phyloP scores from a whole-genome alignment of 2,888 invertebrate genomes.

The Allygus modestus region DNA sequence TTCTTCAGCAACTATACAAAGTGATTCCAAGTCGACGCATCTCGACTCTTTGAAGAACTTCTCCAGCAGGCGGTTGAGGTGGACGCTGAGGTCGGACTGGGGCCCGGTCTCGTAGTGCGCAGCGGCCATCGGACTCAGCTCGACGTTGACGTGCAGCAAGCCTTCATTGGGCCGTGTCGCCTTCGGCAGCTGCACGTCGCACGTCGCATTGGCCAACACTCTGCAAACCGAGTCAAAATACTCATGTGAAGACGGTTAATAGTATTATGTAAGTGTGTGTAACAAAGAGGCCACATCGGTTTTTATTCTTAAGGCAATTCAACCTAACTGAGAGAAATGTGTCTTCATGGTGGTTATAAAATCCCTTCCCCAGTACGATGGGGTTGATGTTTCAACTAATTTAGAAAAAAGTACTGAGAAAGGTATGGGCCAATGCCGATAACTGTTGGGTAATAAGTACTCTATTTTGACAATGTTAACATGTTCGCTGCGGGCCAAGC shows the following conservation, averaged over 20 bases:
- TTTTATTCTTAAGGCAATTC: too few species aligned
- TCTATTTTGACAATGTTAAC: too few species aligned
- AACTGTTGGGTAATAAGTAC: too few species aligned
- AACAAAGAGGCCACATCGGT: too few species aligned
- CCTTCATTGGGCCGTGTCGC: constrained; percentile 93
- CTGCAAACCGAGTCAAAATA: constrained; percentile 74
- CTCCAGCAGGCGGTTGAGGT: constrained; percentile 89
- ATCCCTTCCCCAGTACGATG: too few species aligned
- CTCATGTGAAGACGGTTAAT: neutral
- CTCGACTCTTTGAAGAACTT: constrained; percentile 94
- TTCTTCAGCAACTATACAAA: constrained; percentile 96
- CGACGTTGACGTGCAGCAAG: constrained; percentile 89
- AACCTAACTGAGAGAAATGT: too few species aligned
- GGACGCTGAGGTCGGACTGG: constrained; percentile 84
- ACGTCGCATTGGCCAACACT: constrained; percentile 91
- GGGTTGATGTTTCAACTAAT: too few species aligned
- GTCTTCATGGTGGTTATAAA: too few species aligned
- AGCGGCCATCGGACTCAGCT: constrained; percentile 91
- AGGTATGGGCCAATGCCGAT: too few species aligned
- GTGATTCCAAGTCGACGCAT: constrained; percentile 94
- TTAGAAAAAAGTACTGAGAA: too few species aligned
- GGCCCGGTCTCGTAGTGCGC: constrained; percentile 89
- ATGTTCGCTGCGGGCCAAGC: too few species aligned
- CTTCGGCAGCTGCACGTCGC: constrained; percentile 92
- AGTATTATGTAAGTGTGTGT: neutral